phyloP scores from a whole-genome alignment of 2,113 vertebrate genomes.

The Hemichromis elongatus region DNA sequence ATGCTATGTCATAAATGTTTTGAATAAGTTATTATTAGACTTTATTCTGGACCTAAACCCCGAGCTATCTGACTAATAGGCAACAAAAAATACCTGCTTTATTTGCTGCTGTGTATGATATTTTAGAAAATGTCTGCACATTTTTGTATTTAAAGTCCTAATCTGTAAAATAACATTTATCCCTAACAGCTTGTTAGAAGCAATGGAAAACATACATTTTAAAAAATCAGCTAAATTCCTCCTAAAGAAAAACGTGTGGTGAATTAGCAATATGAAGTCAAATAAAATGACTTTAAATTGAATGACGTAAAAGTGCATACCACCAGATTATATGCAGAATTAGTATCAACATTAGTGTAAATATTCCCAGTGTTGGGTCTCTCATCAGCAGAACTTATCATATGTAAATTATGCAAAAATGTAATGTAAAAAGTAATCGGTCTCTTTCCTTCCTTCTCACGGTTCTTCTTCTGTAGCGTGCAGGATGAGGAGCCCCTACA shows the following conservation, averaged over 20 bases:
- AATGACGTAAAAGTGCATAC: neutral
- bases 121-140: neutral
- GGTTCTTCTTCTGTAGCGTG: neutral
- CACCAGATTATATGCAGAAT: neutral
- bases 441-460: neutral
- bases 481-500: neutral
- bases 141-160: neutral
- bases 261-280: neutral
- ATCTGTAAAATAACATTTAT: neutral
- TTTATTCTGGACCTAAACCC: neutral
- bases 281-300: neutral
- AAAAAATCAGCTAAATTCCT: neutral
- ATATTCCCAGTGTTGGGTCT: neutral
- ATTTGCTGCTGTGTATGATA: neutral
- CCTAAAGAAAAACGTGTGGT: neutral
- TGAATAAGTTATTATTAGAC: neutral
- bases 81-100: neutral
- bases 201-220: neutral
- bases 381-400: neutral
- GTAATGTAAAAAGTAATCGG: neutral
- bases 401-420: neutral
- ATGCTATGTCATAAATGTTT: neutral
- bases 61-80: neutral
- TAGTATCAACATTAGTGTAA: neutral
- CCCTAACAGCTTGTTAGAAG: neutral